Base-by-base conservation (phyloP, 2,113 vertebrate species). In the Eulacestoma nigropectus region DNA sequence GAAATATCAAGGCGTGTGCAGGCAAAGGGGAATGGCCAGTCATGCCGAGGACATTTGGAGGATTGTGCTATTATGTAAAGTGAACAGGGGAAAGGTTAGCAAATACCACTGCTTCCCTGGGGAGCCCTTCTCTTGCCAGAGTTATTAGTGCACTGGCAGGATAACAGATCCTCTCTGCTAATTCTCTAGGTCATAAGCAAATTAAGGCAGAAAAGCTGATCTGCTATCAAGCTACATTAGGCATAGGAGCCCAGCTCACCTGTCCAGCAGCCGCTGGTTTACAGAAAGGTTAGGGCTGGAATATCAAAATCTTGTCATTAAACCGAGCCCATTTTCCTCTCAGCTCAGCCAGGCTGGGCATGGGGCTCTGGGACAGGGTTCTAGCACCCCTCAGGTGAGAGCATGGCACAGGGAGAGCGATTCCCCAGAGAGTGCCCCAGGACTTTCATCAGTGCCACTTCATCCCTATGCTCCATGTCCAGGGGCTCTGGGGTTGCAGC, bases 121-220 rank as follows among this genome's bases (percentile, higher is more conserved):
- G 90, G 95, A 95, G 79, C 77, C 84, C 53, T 84, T 65, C 47
- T 75, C 76, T 68, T 92, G 84, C 91, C 79, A 88, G 83, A 88
- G 79, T 53, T 89, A 17, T 89, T 64, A 89, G 84, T 37, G 57
- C 64, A 25, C 84, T 52, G 88, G 77, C 89, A 92, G 83, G 80
- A 87, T 59, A 87, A 81, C 65, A 44, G 93, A 91, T 89, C 77
- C 77, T 63, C 70, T 55, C 59, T 9, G 13, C 77, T 94, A 73
- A 84, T 73, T 95, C 95, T 89, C 74, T 37, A 78, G 93, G 87
- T 95, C 84, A 93, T 49, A 76, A 92, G 90, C 81, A 97, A 94
- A 96, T 87, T 75, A 96, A 95, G 89, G 83, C 82, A 72, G 89
- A 86, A 96, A 85, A 76, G 82, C 75, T 72, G 55, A 80, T 92